Evolutionary conservation across 2,113 vertebrate species (phyloP).

Genomic region (Leptodactylus fuscus): DNA sequence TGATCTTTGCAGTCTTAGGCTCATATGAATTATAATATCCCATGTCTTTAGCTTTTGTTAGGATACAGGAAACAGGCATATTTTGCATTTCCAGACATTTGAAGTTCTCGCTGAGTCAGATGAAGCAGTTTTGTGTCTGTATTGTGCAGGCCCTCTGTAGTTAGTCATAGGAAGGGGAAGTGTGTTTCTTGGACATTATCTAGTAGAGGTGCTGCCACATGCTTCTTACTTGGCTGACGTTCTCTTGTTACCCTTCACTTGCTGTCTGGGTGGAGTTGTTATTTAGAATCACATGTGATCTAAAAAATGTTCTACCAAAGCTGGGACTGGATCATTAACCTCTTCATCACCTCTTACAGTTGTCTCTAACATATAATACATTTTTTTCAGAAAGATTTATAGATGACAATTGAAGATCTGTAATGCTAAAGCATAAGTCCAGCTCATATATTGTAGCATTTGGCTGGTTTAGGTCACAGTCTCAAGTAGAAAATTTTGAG

Average conservation of each 20-base stretch:
- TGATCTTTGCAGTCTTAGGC: neutral
- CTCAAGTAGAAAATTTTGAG: too few species aligned
- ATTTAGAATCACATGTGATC: slow-evolving; percentile 40
- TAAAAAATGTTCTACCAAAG: slow-evolving; percentile 40
- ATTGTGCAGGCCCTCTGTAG: neutral
- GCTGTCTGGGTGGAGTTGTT: slow-evolving; percentile 27
- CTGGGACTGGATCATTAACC: slow-evolving; percentile 3
- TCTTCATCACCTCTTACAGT: neutral
- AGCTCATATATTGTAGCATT: too few species aligned
- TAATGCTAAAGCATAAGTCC: too few species aligned
- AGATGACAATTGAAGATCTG: too few species aligned
- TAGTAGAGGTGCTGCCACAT: neutral
- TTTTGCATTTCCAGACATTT: neutral
- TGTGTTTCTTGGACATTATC: slow-evolving; percentile 23
- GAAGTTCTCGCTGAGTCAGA: slow-evolving; percentile 35
- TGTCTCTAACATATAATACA: neutral
- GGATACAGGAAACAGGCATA: slow-evolving; percentile 4
- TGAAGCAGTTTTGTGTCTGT: neutral
- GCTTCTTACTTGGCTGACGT: slow-evolving; percentile 45
- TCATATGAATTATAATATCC: neutral
- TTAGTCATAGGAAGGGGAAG: slow-evolving; percentile 32
- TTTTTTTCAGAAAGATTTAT: too few species aligned
- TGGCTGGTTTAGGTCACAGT: too few species aligned
- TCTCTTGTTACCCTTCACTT: slow-evolving; percentile 8
- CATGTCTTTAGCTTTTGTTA: neutral